Evolutionary conservation across 2,113 vertebrate species (phyloP).

Genomic region (Colistium nudipinnis): DNA sequence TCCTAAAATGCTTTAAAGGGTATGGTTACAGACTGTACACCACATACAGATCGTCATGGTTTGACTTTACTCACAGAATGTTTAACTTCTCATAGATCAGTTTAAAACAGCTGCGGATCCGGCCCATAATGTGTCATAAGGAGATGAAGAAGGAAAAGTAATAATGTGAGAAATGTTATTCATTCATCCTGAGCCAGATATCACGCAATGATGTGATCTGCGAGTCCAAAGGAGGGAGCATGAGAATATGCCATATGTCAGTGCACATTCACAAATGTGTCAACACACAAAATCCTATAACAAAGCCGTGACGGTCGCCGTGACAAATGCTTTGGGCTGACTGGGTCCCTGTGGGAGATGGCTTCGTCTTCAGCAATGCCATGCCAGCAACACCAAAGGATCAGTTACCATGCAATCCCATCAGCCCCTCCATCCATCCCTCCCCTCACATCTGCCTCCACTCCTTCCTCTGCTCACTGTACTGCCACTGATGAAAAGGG

Average conservation of each 20-base stretch:
- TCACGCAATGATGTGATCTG: slow-evolving; percentile 16
- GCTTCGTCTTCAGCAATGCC: slow-evolving; percentile 35
- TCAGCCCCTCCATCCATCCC: slow-evolving; percentile 45
- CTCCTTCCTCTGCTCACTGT: slow-evolving; percentile 44
- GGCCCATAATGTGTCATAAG: slow-evolving; percentile 23
- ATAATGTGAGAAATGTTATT: slow-evolving; percentile 14
- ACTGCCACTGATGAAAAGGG: slow-evolving; percentile 44
- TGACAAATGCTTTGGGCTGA: slow-evolving; percentile 47
- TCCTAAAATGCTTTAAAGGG: slow-evolving; percentile 12
- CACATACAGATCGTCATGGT: background rate
- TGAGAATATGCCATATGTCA: slow-evolving; percentile 11
- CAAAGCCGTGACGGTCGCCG: slow-evolving; percentile 50
- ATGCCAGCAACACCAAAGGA: slow-evolving; percentile 39
- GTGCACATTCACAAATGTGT: slow-evolving; percentile 36
- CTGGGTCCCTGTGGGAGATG: slow-evolving; percentile 28
- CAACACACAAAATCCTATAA: slow-evolving; percentile 44
- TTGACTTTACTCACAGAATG: slow-evolving; percentile 13
- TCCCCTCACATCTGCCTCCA: slow-evolving; percentile 9
- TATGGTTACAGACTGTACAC: slow-evolving; percentile 2
- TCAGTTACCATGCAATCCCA: slow-evolving; percentile 56
- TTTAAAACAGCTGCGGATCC: slow-evolving; percentile 18
- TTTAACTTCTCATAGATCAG: background rate
- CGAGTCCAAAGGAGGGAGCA: slow-evolving; percentile 7
- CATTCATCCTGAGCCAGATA: slow-evolving; percentile 22
- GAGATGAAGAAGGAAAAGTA: background rate